A percentile compares a stretch with the other conserved stretches of the same genome.
Conservation (phyloP, 1,140 invertebrate genomes). For the Trialeurodes vaporariorum region DNA sequence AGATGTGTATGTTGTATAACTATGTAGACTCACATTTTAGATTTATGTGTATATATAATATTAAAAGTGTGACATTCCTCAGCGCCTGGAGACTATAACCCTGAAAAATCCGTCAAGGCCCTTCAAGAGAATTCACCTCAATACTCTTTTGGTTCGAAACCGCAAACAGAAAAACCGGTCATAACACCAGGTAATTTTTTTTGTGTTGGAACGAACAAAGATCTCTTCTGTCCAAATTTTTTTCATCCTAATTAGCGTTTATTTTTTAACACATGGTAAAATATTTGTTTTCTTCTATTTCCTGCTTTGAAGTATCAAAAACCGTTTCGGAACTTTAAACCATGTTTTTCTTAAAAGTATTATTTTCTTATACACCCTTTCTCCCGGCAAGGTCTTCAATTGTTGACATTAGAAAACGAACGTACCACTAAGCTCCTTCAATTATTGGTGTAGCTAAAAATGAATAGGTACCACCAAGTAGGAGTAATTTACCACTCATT, state of each 20-base stretch:
- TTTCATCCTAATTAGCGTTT: too few species aligned
- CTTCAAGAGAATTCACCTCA: conserved; percentile 32
- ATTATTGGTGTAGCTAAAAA: too few species aligned
- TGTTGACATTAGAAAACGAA: too few species aligned
- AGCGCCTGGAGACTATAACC: conserved; percentile 65
- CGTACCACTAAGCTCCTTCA: too few species aligned
- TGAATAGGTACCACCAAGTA: too few species aligned
- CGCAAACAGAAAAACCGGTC: conserved; percentile 29
- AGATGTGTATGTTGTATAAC: too few species aligned
- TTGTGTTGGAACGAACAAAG: too few species aligned
- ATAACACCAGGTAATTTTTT: conserved; percentile 36
- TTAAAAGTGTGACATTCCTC: conserved; percentile 28
- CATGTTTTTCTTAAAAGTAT: conserved; percentile 2
- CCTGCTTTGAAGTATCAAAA: neutral
- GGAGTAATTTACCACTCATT: too few species aligned
- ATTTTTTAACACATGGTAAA: too few species aligned
- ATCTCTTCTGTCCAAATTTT: too few species aligned
- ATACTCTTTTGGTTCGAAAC: conserved; percentile 19
- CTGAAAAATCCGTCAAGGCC: conserved; percentile 50
- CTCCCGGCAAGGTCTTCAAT: too few species aligned
- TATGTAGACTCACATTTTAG: conserved; percentile 3
- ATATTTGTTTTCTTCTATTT: neutral
- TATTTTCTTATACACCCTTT: neutral
- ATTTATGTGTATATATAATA: neutral
- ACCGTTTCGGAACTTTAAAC: neutral